Evolutionary conservation across 2,797 vertebrate genomes (phyloP), one percentile per base, ranked within the genome.

Genomic region (Australoheros facetus): DNA sequence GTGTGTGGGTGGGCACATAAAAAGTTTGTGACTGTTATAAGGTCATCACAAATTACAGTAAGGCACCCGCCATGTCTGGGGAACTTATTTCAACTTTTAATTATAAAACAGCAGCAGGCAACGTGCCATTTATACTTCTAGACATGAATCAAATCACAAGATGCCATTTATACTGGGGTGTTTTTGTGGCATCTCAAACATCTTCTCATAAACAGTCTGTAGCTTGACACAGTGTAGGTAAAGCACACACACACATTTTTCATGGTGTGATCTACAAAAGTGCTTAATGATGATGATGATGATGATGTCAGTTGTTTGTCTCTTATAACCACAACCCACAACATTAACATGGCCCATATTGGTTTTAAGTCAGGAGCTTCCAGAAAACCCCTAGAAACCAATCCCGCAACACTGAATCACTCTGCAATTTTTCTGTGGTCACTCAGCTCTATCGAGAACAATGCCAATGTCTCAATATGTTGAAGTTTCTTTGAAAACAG

Each of bases 301-400:
- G 48, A 72, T 90, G 85, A 91, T 78, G 83, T 86, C 86, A 89
- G 60, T 53, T 93, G 85, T 91, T 92, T 91, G 57, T 57, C 72
- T 81, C 51, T 51, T 16, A 32, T 64, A 48, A 71, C 87, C 82
- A 55, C 74, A 83, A 75, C 54, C 89, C 75, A 1, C 89, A 86
- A 28, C 71, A 78, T 84, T 91, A 69, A 79, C 69, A 55, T 48
- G 78, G 3, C 57, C 81, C 79, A 54, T 70, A 21, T 16, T 42
- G 59, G 74, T 75, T 89, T 85, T 72, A 21, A 56, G 75, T 71
- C 28, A 39, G 73, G 45, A 45, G 58, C 45, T 64, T 80, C 72
- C 73, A 71, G 34, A 88, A 88, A 84, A 70, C 60, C 82, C 73
- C 78, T 55, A 73, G 11, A 71, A 81, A 91, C 45, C 79, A 58